These are phyloP conservation scores for Colistium nudipinnis DNA, from an alignment of 2,113 vertebrate genomes.

Conservation along the genomic window DNA sequence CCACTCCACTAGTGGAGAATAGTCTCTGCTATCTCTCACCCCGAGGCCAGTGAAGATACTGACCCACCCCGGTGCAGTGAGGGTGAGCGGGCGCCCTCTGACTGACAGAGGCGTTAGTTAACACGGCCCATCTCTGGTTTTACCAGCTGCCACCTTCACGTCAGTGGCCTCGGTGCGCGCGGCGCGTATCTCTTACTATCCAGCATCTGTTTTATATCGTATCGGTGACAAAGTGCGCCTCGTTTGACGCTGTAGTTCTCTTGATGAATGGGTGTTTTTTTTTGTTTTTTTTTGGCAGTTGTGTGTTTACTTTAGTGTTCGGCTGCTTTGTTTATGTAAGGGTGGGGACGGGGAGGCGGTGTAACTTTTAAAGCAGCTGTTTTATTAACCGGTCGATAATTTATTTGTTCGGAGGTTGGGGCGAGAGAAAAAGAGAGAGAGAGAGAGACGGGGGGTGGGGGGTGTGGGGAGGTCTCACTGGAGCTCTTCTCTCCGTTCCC, in stretches of 20 bases:
- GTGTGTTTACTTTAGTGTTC: slow-evolving; percentile 35
- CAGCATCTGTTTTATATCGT: slow-evolving; percentile 29
- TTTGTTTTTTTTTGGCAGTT: slow-evolving; percentile 19
- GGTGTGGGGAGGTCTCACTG: slow-evolving; percentile 36
- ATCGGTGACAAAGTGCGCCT: slow-evolving; percentile 8
- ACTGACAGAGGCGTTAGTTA: slow-evolving; percentile 54
- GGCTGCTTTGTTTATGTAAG: background rate
- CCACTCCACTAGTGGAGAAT: slow-evolving; percentile 60
- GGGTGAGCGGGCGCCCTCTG: slow-evolving; percentile 44
- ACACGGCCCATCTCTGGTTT: slow-evolving; percentile 26
- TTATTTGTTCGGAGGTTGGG: slow-evolving; percentile 34
- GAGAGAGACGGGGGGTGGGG: too few species aligned
- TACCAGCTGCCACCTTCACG: slow-evolving; percentile 10
- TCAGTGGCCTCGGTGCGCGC: background rate
- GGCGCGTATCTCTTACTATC: slow-evolving; percentile 5
- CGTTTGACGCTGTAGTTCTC: background rate
- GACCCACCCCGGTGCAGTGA: slow-evolving; percentile 52
- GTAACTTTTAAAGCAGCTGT: slow-evolving; percentile 42
- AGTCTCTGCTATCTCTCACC: slow-evolving; percentile 66
- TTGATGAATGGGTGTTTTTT: slow-evolving; percentile 39
- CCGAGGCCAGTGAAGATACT: slow-evolving; percentile 60
- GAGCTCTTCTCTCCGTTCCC: slow-evolving; percentile 32
- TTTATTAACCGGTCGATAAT: slow-evolving; percentile 57
- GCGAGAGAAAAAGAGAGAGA: too few species aligned
- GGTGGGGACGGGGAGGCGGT: background rate